Percentiles rank a stretch among this genome's conserved stretches.
Evolutionary conservation across 1,140 invertebrate species (phyloP).

Genomic region (Listronotus oregonensis): DNA sequence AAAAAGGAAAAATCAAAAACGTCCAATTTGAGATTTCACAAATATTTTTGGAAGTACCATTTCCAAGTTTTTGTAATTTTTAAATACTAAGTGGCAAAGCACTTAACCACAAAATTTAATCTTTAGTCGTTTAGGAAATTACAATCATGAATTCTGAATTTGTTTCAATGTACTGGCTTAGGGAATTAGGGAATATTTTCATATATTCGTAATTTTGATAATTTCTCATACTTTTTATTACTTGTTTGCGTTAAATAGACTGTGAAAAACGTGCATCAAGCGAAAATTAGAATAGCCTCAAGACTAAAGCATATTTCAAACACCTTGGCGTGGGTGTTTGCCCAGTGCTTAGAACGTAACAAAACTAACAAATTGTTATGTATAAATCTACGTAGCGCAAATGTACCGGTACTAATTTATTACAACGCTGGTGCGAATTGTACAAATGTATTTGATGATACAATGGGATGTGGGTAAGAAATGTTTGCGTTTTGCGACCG

Average conservation of each 20-base stretch:
- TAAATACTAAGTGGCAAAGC: no score
- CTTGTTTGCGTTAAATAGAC: slow-evolving; percentile 24
- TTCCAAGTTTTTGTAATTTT: no score
- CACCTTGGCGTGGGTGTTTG: slow-evolving; percentile 12
- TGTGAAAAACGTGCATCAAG: slow-evolving; percentile 19
- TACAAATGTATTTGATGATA: slow-evolving; percentile 27
- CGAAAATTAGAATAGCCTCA: slow-evolving; percentile 23
- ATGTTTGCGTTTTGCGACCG: background rate
- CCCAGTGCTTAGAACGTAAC: slow-evolving; percentile 12
- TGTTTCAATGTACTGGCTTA: no score
- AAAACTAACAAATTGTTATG: slow-evolving; percentile 39
- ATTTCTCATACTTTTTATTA: slow-evolving; percentile 9
- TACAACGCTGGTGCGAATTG: slow-evolving; percentile 24
- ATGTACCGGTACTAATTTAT: slow-evolving; percentile 39
- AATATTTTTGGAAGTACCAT: no score
- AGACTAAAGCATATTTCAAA: slow-evolving; percentile 23
- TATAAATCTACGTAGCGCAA: slow-evolving; percentile 38
- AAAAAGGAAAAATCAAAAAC: no score
- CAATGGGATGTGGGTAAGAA: slow-evolving; percentile 23
- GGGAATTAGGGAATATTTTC: no score
- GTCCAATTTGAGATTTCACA: no score
- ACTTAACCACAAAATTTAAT: no score
- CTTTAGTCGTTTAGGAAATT: no score
- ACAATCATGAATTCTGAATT: no score
- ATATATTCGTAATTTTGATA: no score